These are phyloP conservation scores for Teleopsis dalmanni DNA, from an alignment of 1,140 invertebrate species.

Conservation along the genomic window DNA sequence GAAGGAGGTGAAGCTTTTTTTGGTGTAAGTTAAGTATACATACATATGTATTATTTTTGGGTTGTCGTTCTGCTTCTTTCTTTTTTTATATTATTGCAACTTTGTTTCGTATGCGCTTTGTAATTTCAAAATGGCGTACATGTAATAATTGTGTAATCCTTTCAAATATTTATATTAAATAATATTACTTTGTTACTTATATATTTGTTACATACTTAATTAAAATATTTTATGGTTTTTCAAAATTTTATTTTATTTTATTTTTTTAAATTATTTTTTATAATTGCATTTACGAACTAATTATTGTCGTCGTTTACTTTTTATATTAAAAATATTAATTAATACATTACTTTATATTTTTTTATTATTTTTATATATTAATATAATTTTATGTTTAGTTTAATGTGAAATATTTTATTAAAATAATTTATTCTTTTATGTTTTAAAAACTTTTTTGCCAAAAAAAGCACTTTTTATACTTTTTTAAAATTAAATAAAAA, in stretches of 20 bases:
- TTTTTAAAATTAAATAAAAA: no score
- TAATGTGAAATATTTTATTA: background rate
- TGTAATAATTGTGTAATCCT: slow-evolving; percentile 9
- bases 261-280: background rate
- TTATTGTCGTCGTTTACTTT: background rate
- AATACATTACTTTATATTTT: background rate
- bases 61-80: no score
- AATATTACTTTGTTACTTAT: background rate
- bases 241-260: background rate
- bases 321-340: background rate
- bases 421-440: background rate
- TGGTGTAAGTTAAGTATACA: no score
- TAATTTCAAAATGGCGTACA: slow-evolving; percentile 10
- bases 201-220: background rate
- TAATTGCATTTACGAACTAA: background rate
- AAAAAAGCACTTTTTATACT: no score
- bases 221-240: background rate
- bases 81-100: no score
- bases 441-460: background rate
- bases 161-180: background rate
- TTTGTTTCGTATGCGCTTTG: no score
- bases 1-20: no score
- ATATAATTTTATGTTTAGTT: background rate
- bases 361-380: no score
- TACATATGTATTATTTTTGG: no score